Evolutionary conservation across 1,140 invertebrate species (phyloP).

Genomic region (Macrocentrus cingulum): DNA sequence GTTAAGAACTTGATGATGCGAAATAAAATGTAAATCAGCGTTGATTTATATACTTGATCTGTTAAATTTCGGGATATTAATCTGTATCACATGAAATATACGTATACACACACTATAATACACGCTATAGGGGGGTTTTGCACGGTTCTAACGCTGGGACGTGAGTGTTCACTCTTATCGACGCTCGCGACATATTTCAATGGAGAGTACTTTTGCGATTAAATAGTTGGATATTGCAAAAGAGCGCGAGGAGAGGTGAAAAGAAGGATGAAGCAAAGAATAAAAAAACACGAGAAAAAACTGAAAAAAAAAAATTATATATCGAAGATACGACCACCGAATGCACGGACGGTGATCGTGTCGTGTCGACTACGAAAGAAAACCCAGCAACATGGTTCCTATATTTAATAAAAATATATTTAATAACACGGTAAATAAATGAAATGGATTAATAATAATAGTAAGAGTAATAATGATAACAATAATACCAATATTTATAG

Average conservation of each 20-base stretch:
- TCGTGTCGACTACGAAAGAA: conserved; percentile 30
- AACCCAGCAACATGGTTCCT: conserved; percentile 57
- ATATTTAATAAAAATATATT: conserved; percentile 57
- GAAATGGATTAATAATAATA: conserved; percentile 44
- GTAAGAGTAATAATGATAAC: conserved; percentile 41
- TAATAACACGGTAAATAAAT: conserved; percentile 47
- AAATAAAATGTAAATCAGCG: too few species aligned
- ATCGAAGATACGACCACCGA: conserved; percentile 18
- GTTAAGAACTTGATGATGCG: too few species aligned
- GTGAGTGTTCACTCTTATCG: background rate
- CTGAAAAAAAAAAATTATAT: conserved; percentile 3
- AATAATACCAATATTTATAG: conserved; percentile 40
- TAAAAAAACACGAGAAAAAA: conserved; percentile 1
- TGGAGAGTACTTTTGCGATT: conserved; percentile 11
- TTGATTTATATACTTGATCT: too few species aligned
- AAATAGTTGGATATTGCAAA: background rate
- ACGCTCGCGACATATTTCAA: conserved; percentile 1
- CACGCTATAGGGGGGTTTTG: too few species aligned
- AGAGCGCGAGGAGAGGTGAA: background rate
- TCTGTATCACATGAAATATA: too few species aligned
- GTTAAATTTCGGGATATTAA: too few species aligned
- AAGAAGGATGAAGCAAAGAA: conserved; percentile 8
- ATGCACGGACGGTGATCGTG: conserved; percentile 27
- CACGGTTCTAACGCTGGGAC: conserved; percentile 13
- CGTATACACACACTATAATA: too few species aligned